Base-by-base conservation (phyloP, 1,140 invertebrate species). In the Pomacea maculata region DNA sequence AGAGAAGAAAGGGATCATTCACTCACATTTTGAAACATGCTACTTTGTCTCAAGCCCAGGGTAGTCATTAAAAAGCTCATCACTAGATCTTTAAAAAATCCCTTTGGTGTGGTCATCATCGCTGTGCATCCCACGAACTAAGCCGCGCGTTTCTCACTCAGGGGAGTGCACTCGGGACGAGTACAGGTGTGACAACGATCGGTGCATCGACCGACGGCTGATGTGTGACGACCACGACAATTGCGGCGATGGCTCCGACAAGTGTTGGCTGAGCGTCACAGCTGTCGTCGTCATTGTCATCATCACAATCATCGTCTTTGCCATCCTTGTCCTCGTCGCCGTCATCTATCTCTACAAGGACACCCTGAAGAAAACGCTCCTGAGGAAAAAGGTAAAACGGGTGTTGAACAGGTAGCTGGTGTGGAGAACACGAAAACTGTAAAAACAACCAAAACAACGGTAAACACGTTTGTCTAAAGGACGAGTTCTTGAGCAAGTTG, bases 161-260 rank as follows among this genome's bases (percentile, higher is more conserved):
- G 75, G 75, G n/a, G 14, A 11, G 15, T 77, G 75, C 45, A 64
- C 25, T 25, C 29, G 45, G 7, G 45, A 54, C 12, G 81, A 82
- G 72, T 82, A 75, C 61, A 52, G 25, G 15, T 82, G 81, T 72
- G 74, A 76, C 52, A 82, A 82, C 71, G 81, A 77, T n/a, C 73
- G 74, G 10, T 82, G 81, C 67, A 79, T 82, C 25, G 57, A 76
- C 55, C n/a, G n/a, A 10, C 63, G 52, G 19, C 54, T 82, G 10
- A 12, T 70, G 11, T 82, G 81, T 64, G 74, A 82, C 73, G 67
- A 71, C 14, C 75, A 79, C 81, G 73, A 82, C 65, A 82, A 82
- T 71, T 82, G 81, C 52, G 81, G 81, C 52, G 81, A 82, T 57
- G 64, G 67, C 15, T 79, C 77, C 19, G 81, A 82, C 78, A 21